These are phyloP conservation scores for Plemyria rubiginata DNA, from an alignment of 2,888 invertebrate species.

Conservation along the genomic window DNA sequence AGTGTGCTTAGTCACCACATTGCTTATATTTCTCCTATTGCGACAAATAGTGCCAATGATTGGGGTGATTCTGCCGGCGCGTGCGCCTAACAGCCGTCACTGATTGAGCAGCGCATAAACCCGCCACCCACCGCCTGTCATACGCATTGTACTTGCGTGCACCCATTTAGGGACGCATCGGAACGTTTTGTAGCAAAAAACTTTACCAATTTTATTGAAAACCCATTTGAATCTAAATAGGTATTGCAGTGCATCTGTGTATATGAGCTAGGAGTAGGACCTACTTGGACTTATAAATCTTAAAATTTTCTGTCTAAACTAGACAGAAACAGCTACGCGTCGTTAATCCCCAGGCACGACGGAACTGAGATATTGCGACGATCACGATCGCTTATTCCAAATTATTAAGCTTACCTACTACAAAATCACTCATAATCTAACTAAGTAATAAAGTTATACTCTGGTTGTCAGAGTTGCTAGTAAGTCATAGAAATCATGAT, in stretches of 20 bases:
- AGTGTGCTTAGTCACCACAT: neutral
- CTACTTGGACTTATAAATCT: neutral
- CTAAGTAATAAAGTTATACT: no score
- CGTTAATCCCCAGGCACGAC: no score
- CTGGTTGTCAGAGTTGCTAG: no score
- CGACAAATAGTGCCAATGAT: constrained; percentile 74
- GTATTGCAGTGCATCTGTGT: no score
- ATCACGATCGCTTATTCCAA: no score
- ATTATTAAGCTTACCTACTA: no score
- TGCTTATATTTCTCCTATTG: constrained; percentile 42
- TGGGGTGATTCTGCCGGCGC: constrained; percentile 66
- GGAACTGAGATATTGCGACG: no score
- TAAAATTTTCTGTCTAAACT: neutral
- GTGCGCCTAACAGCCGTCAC: constrained; percentile 72
- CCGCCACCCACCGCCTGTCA: constrained; percentile 73
- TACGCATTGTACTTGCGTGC: constrained; percentile 56
- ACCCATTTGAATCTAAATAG: neutral
- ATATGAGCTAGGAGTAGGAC: no score
- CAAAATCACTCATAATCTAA: no score
- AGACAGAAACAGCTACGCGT: no score
- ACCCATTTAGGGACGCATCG: constrained; percentile 24
- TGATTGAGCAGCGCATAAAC: constrained; percentile 74
- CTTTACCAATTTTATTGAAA: neutral
- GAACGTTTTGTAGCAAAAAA: neutral
- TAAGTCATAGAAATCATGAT: neutral